These are phyloP conservation scores for Axea sp. DNA, from an alignment of 2,888 invertebrate genomes.

Conservation along the genomic window DNA sequence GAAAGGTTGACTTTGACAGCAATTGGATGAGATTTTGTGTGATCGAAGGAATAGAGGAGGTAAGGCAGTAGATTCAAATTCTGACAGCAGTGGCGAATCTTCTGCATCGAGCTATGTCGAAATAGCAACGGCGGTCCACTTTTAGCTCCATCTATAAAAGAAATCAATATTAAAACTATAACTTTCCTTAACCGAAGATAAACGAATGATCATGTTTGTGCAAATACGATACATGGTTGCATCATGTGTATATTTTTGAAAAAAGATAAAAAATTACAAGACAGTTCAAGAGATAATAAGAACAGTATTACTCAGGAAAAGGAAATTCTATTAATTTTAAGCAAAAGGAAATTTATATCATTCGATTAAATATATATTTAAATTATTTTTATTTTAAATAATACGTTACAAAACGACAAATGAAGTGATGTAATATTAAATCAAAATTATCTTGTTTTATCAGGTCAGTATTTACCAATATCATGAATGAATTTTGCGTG, in stretches of 20 bases:
- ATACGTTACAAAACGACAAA: too few species aligned
- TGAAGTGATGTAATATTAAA: too few species aligned
- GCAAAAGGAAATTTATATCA: conserved; percentile 6
- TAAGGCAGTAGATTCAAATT: conserved; percentile 77
- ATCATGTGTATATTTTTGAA: conserved; percentile 29
- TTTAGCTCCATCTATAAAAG: conserved; percentile 72
- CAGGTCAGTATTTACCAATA: neutral
- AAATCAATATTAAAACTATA: conserved; percentile 24
- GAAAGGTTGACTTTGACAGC: conserved; percentile 72
- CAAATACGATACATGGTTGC: conserved; percentile 40
- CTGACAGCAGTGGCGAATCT: conserved; percentile 77
- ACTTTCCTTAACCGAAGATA: conserved; percentile 23
- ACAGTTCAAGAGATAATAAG: neutral
- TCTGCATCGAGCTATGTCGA: conserved; percentile 74
- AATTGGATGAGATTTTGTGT: conserved; percentile 73
- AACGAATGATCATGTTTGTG: conserved; percentile 22
- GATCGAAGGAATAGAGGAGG: conserved; percentile 75
- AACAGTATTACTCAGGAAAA: neutral
- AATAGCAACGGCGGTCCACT: conserved; percentile 74
- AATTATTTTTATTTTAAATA: too few species aligned
- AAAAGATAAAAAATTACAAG: conserved; percentile 25
- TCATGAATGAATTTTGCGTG: conserved; percentile 36
- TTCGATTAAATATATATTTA: too few species aligned
- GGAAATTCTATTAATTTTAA: neutral
- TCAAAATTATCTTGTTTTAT: too few species aligned